Conservation (phyloP, 2,888 invertebrate species). For the Athalia circularis region DNA sequence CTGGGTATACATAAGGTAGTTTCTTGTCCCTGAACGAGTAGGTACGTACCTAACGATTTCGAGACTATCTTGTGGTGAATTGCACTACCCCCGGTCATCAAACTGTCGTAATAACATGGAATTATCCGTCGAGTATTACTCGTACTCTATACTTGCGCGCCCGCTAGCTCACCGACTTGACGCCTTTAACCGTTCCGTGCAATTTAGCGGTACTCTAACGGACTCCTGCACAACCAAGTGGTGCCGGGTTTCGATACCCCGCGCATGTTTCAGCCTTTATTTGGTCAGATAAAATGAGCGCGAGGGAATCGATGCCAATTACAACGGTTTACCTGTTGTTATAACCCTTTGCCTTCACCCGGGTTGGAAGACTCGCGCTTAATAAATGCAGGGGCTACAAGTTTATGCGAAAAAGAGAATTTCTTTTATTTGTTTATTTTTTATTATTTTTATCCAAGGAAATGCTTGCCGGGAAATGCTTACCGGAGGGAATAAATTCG, state of each 20-base stretch:
- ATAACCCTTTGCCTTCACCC: too few relatives aligned
- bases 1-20: background rate
- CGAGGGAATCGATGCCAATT: too few relatives aligned
- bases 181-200: conserved; percentile 18
- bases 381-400: too few relatives aligned
- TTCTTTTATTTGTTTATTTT: too few relatives aligned
- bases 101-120: conserved; percentile 23
- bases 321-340: too few relatives aligned
- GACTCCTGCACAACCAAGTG: conserved; percentile 10
- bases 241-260: background rate
- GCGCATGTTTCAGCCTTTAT: background rate
- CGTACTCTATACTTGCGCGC: conserved; percentile 2
- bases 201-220: conserved; percentile 16
- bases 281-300: background rate
- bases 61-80: conserved; percentile 12
- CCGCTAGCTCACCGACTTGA: background rate
- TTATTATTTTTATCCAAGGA: background rate
- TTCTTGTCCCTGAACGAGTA: background rate
- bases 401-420: too few relatives aligned
- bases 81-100: conserved; percentile 19
- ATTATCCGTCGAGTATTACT: conserved; percentile 28
- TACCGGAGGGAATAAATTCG: conserved; percentile 26
- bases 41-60: background rate
- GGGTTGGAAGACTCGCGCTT: too few relatives aligned
- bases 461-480: background rate